Evolutionary conservation across 2,797 vertebrate genomes (phyloP).

Genomic region (Microcaecilia unicolor): DNA sequence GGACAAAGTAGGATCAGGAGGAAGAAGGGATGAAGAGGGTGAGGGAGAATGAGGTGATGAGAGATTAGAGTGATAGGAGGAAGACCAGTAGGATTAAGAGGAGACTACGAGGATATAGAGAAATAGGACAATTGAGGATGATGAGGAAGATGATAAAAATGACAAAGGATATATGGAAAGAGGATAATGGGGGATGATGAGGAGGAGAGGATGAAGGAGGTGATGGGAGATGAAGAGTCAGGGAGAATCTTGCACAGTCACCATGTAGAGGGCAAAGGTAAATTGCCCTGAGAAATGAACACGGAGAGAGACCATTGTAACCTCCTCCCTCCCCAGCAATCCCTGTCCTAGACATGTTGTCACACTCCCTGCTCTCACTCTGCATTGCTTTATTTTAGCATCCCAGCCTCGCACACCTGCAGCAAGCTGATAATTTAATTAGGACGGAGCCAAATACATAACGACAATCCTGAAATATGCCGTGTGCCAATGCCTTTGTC

Average conservation of each 20-base stretch:
- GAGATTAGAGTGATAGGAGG: too few species aligned
- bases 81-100: too few species aligned
- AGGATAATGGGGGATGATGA: neutral
- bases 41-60: neutral
- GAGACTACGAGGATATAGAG: too few species aligned
- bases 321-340: neutral
- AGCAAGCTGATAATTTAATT: conserved; percentile 9
- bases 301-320: neutral
- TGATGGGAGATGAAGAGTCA: too few species aligned
- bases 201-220: too few species aligned
- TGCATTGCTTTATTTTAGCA: neutral
- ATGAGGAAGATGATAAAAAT: too few species aligned
- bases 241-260: rapidly evolving
- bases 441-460: neutral
- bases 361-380: neutral
- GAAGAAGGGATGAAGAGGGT: rapidly evolving
- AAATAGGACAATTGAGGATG: too few species aligned
- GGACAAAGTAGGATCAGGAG: too few species aligned
- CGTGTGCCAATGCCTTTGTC: neutral
- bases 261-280: too few species aligned
- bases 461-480: neutral
- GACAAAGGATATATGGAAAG: too few species aligned
- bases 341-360: neutral
- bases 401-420: neutral
- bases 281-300: too few species aligned